These are phyloP conservation scores for cattle (Bos taurus) DNA, from an alignment of 2,113 vertebrate genomes.

Conservation along the genomic window DNA sequence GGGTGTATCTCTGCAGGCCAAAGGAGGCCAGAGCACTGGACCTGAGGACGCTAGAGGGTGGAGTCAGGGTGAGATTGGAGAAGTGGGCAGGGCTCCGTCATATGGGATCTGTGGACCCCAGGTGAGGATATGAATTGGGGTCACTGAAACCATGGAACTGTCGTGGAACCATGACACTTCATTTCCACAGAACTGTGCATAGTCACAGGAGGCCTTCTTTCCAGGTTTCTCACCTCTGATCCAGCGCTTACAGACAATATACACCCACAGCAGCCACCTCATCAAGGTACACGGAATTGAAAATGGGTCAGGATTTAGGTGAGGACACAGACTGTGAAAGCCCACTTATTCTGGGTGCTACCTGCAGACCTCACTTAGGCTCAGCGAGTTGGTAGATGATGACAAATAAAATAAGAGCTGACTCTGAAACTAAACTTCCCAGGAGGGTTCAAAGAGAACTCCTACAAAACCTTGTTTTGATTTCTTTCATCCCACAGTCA, in stretches of 20 bases:
- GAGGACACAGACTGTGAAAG: rapidly evolving
- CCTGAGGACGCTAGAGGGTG: not conserved
- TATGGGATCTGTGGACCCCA: not conserved
- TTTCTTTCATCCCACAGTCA: not conserved
- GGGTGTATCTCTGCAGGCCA: not conserved
- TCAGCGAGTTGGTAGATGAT: rapidly evolving
- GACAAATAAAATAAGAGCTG: not conserved
- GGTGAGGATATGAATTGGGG: not conserved
- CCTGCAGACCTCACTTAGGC: not conserved
- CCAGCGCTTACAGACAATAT: rapidly evolving
- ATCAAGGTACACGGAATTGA: rapidly evolving
- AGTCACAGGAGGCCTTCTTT: not conserved
- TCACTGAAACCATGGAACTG: rapidly evolving
- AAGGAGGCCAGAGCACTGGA: not conserved
- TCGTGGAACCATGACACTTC: rapidly evolving
- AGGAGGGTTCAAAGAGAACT: not conserved
- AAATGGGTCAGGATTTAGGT: rapidly evolving
- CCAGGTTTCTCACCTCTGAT: not conserved
- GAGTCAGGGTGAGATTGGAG: not conserved
- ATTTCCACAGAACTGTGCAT: too few species aligned
- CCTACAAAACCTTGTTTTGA: not conserved
- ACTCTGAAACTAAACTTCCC: not conserved
- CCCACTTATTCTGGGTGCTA: not conserved
- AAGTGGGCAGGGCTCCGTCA: not conserved
- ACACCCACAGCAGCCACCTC: not conserved